Percentiles rank a stretch among this genome's conserved stretches.
Conservation (phyloP, 2,888 invertebrate species). For the Hartigia nigra region DNA sequence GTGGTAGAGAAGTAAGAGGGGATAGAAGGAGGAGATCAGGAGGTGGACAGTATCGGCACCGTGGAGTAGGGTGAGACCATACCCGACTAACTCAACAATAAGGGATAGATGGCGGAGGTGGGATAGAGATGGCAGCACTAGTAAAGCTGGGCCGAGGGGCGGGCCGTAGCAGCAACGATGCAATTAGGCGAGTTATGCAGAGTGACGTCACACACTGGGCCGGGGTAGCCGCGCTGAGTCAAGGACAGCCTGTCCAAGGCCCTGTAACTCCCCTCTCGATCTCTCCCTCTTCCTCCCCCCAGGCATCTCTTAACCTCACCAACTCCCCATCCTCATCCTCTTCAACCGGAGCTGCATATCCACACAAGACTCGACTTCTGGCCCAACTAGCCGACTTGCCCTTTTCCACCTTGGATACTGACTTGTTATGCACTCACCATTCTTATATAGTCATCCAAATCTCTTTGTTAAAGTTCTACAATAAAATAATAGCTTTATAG, state of each 20-base stretch:
- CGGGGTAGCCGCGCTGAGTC: conserved; percentile 67
- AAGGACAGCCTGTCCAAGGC: conserved; percentile 65
- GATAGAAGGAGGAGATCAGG: conserved; percentile 18
- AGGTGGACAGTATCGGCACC: conserved; percentile 10
- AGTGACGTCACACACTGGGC: conserved; percentile 63
- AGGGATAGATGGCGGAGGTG: conserved; percentile 12
- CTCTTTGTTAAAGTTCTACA: neutral
- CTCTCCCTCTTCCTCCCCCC: conserved; percentile 10
- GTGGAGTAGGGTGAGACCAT: conserved; percentile 8
- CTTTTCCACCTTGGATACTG: neutral
- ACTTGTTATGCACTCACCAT: neutral
- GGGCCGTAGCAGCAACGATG: conserved; percentile 58
- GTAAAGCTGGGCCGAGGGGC: conserved; percentile 22
- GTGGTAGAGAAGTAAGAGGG: conserved; percentile 17
- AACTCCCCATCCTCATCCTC: conserved; percentile 13
- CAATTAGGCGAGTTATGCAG: conserved; percentile 66
- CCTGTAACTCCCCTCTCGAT: conserved; percentile 31
- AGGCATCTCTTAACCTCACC: conserved; percentile 20
- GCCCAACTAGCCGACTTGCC: neutral
- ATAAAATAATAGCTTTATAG: neutral
- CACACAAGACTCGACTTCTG: neutral
- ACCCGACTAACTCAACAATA: conserved; percentile 16
- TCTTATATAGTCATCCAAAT: neutral
- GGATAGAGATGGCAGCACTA: conserved; percentile 19
- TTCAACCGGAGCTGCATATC: neutral